A percentile compares a stretch with the other conserved stretches of the same genome.
Evolutionary conservation across 2,113 vertebrate genomes (phyloP).

Genomic region (Anarrhichthys ocellatus): DNA sequence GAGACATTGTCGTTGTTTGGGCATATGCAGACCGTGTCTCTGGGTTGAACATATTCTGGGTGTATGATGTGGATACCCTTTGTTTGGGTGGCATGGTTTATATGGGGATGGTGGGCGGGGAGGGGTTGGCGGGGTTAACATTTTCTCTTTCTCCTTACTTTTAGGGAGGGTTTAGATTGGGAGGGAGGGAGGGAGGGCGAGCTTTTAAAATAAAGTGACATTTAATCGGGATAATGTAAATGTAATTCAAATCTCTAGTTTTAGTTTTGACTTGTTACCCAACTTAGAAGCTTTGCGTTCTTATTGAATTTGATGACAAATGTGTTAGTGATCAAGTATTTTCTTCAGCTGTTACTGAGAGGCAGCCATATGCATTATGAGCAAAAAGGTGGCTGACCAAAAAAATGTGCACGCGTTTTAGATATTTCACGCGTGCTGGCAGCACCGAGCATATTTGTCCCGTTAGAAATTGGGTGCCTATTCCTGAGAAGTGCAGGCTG

Average conservation of each 20-base stretch:
- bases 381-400: conserved; percentile 18
- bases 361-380: conserved; percentile 30
- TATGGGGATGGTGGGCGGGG: conserved; percentile 19
- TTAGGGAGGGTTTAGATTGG: conserved; percentile 57
- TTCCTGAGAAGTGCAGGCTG: conserved; percentile 57
- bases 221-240: conserved; percentile 79
- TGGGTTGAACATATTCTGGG: conserved; percentile 23
- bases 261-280: conserved; percentile 75
- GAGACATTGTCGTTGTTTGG: conserved; percentile 31
- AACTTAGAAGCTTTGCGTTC: conserved; percentile 65
- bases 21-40: conserved; percentile 50
- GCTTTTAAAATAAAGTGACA: conserved; percentile 43
- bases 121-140: not conserved
- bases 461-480: conserved; percentile 64
- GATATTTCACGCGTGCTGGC: conserved; percentile 48
- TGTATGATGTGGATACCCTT: conserved; percentile 26
- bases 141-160: conserved; percentile 57
- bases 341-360: conserved; percentile 52
- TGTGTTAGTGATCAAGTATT: conserved; percentile 67
- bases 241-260: conserved; percentile 75
- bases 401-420: conserved; percentile 46
- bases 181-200: conserved; percentile 5
- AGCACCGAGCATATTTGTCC: conserved; percentile 45
- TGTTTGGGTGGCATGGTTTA: conserved; percentile 46
- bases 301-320: conserved; percentile 66